Conservation (phyloP, 92 coral and sea anemone genomes). For the Palythoa grandis region DNA sequence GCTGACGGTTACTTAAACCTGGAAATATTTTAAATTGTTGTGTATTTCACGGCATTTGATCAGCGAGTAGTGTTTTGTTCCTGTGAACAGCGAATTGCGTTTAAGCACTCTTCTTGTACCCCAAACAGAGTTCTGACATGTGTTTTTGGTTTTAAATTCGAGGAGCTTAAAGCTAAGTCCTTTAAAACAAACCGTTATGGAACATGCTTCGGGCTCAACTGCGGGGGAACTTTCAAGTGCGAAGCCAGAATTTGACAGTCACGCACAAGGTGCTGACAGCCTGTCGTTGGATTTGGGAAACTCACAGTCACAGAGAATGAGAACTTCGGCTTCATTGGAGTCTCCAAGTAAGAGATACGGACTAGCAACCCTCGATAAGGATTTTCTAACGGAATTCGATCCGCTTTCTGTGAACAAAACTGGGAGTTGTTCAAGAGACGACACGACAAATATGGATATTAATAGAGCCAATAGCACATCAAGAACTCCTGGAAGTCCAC, state of each 20-base stretch:
- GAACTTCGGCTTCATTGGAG: slow-evolving; percentile 34
- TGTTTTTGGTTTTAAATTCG: background rate
- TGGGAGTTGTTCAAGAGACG: slow-evolving; percentile 9
- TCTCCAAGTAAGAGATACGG: slow-evolving; percentile 71
- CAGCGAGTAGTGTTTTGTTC: too few species aligned
- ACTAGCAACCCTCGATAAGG: slow-evolving; percentile 57
- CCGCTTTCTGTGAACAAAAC: slow-evolving; percentile 55
- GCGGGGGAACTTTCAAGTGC: background rate
- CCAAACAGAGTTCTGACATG: background rate
- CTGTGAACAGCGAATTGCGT: too few species aligned
- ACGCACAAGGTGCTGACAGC: slow-evolving; percentile 7
- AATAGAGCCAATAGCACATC: background rate
- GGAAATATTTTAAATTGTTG: too few species aligned
- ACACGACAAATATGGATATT: background rate
- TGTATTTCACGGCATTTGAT: too few species aligned
- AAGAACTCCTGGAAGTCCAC: slow-evolving; percentile 16
- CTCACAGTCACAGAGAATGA: slow-evolving; percentile 8
- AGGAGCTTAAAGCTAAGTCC: background rate
- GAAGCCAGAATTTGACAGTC: background rate
- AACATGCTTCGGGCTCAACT: background rate
- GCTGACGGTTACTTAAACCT: too few species aligned
- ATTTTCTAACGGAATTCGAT: slow-evolving; percentile 70
- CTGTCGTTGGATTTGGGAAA: slow-evolving; percentile 26
- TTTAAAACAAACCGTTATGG: slow-evolving; percentile 5
- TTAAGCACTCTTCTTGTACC: too few species aligned